Percentiles rank a stretch among this genome's conserved stretches.
Evolutionary conservation across 2,113 vertebrate species (phyloP).

Genomic region (Trachemys scripta): DNA sequence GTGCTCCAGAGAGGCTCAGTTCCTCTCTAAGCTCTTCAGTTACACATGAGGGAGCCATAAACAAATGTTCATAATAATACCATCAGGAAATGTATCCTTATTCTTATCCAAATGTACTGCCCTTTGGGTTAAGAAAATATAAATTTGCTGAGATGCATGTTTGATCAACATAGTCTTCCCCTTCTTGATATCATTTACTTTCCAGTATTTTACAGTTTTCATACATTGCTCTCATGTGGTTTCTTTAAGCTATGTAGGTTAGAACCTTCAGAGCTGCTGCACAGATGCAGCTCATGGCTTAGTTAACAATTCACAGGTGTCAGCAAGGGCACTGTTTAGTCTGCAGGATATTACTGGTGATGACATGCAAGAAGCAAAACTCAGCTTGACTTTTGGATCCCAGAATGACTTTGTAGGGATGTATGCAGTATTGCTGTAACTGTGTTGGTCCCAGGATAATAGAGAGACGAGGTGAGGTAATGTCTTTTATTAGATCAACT

Average conservation of each 20-base stretch:
- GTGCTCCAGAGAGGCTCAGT: neutral
- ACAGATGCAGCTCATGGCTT: neutral
- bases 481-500: neutral
- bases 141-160: fast-evolving
- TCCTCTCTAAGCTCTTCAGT: neutral
- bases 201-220: neutral
- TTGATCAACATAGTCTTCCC: neutral
- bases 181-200: neutral
- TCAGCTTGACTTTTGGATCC: neutral
- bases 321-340: neutral
- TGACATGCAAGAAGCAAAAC: neutral
- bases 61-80: neutral
- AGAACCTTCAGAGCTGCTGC: neutral
- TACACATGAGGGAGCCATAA: neutral
- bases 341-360: neutral
- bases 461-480: neutral
- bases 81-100: neutral
- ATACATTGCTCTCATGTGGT: neutral
- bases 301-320: neutral
- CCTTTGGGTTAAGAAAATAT: neutral
- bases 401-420: neutral
- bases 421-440: neutral
- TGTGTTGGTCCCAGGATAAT: neutral
- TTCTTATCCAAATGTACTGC: neutral
- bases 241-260: neutral